Conservation (phyloP, 2,888 invertebrate species). For the Callosobruchus maculatus region DNA sequence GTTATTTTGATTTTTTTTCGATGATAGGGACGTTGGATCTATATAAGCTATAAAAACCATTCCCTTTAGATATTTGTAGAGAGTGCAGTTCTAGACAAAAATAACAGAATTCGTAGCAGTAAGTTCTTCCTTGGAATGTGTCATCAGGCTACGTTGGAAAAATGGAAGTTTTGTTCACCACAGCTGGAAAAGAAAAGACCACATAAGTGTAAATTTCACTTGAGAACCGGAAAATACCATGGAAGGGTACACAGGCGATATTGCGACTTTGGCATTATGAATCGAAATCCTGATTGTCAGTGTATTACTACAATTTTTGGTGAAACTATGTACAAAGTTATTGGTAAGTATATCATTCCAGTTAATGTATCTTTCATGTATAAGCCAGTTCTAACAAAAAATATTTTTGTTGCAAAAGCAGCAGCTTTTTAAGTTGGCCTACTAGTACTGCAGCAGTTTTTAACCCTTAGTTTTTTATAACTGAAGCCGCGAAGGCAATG, state of each 20-base stretch:
- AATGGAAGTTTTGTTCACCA: constrained; percentile 47
- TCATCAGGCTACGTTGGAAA: constrained; percentile 41
- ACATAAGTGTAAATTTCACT: constrained; percentile 41
- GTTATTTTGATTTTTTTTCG: too few relatives aligned
- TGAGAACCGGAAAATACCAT: constrained; percentile 28
- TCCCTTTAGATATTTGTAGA: constrained; percentile 41
- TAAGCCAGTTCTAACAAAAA: too few relatives aligned
- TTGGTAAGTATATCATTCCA: constrained; percentile 42
- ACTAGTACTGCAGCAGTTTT: too few relatives aligned
- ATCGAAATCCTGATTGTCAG: constrained; percentile 27
- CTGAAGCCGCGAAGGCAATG: too few relatives aligned
- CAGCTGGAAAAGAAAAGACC: constrained; percentile 38
- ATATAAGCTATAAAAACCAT: too few relatives aligned
- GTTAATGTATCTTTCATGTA: too few relatives aligned
- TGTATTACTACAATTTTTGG: constrained; percentile 33
- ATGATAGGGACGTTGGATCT: too few relatives aligned
- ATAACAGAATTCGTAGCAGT: constrained; percentile 7
- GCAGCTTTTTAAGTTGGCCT: too few relatives aligned
- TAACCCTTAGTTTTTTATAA: too few relatives aligned
- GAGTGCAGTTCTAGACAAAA: constrained; percentile 17
- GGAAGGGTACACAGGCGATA: constrained; percentile 47
- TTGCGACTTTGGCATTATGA: constrained; percentile 47
- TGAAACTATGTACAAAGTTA: constrained; percentile 40
- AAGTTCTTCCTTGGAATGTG: constrained; percentile 50
- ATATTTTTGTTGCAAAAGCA: too few relatives aligned